These are phyloP conservation scores for Prionailurus viverrinus DNA, from an alignment of 2,113 vertebrate species.

Conservation along the genomic window DNA sequence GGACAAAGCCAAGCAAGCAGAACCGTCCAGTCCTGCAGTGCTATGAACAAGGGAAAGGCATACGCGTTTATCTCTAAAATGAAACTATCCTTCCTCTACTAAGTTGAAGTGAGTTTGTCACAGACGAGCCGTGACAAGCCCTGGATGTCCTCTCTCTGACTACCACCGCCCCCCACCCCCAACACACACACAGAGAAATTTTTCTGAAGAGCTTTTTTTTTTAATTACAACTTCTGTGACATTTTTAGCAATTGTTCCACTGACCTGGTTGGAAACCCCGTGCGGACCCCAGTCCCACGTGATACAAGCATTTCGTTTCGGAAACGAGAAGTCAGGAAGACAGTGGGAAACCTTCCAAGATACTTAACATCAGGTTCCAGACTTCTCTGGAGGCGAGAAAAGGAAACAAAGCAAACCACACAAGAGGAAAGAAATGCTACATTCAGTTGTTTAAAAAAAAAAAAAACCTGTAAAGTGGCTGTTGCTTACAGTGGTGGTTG, in stretches of 20 bases:
- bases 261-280: conserved; percentile 68
- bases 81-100: not conserved
- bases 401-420: conserved; percentile 38
- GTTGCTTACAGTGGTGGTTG: fast-evolving
- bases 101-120: not conserved
- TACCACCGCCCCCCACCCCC: not conserved
- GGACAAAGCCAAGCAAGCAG: not conserved
- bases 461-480: not conserved
- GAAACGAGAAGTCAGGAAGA: conserved; percentile 40
- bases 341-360: conserved; percentile 37
- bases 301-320: conserved; percentile 30
- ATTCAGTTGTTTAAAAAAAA: not conserved
- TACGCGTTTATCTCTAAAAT: fast-evolving
- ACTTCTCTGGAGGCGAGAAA: conserved; percentile 33
- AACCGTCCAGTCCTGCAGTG: fast-evolving
- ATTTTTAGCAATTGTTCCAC: conserved; percentile 55
- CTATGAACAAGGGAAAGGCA: not conserved
- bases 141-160: not conserved
- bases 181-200: not conserved
- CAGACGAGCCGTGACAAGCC: not conserved
- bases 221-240: conserved; percentile 32
- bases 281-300: not conserved
- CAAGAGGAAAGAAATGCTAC: not conserved
- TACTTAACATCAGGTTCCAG: conserved; percentile 50
- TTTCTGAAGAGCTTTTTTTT: conserved; percentile 27